Base-by-base conservation (phyloP, 2,888 invertebrate species). In the Nemapogon koenigi region DNA sequence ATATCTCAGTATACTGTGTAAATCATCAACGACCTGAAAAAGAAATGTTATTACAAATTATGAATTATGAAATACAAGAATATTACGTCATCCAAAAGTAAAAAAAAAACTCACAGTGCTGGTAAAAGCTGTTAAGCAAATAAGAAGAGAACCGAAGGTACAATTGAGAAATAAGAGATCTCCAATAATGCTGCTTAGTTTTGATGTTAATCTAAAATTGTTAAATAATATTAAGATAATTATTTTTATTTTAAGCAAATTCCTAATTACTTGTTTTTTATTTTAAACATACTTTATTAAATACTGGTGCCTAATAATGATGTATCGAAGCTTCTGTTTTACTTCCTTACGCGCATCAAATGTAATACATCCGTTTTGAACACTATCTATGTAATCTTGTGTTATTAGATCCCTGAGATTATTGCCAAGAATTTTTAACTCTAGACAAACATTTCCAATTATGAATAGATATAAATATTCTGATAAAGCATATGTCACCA, bases 121-220 rank as follows among this genome's bases (percentile, higher is more conserved):
- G 16, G 72, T 67, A 44, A 69, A 73, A 41, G 64, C 65, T 19
- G 75, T 73, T 2, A 73, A 57, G 36, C 73, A 69, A 46, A 76
- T 65, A 37, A 75, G 67, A 16, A 70, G 52, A 1, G 71, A 62
- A 41, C 71, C 71, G 42, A 69, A 62, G 7, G 57, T 48, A 41
- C 69, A 75, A 29, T 62, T 64, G 2, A 71, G 41, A 31, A 72
- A 47, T 62, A 71, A 68, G 16, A 56, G 59, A 28, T 62, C 59
- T 19, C 71, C 72, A 32, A 72, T 46, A 25, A 69, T 53, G 4
- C 38, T 41, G 32, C 71, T 57, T 16, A 75, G 49, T 25, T 60
- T 53, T 25, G 54, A 50, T 2, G 58, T 51, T n/a, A 62, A 55
- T 38, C 75, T 75, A 53, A 44, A 66, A 65, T 43, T 35, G 31